Evolutionary conservation across 2,113 vertebrate genomes (phyloP), one percentile per base, ranked within the genome.

Genomic region (Anarrhichthys ocellatus): DNA sequence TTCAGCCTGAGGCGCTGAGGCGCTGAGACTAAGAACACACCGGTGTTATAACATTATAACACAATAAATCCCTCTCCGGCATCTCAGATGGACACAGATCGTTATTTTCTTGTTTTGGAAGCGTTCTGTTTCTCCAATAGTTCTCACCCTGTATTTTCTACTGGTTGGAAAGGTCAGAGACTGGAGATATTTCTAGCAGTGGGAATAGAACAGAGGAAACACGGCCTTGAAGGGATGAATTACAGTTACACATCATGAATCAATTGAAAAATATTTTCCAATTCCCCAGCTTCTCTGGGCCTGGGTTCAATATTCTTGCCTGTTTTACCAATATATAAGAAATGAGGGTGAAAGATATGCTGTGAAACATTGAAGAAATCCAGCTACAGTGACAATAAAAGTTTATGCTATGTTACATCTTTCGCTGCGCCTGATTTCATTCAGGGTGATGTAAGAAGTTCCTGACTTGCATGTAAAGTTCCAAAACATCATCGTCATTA

Each of bases 201-300:
- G 78, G 82, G 89, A 81, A 92, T 80, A 64, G 74, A 68, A 82
- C 67, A 58, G 52, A 59, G 72, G 89, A 90, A 90, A 76, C 74
- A 88, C 75, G 87, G 72, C 38, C 88, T 59, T 76, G 66, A 83
- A 84, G 40, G 82, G 83, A 90, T 81, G 46, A 78, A 76, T 84
- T 91, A 64, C n/a, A 66, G 38, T 42, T 34, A 3, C 78, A 84
- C 82, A 78, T 93, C 52, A 29, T 94, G 88, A 94, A 92, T 92
- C 88, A 83, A 73, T 82, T 65, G 69, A 52, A 85, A 87, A 6
- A 50, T 75, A 54, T 22, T 64, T 81, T 59, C 58, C 42, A 63
- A 78, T 80, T 36, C 44, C 67, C 13, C 63, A 79, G 63, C 54
- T 83, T 84, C 73, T 71, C 40, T 20, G 46, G 40, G 77, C 86